phyloP scores from a whole-genome alignment of 2,888 invertebrate species.

The Xylophagus ater region DNA sequence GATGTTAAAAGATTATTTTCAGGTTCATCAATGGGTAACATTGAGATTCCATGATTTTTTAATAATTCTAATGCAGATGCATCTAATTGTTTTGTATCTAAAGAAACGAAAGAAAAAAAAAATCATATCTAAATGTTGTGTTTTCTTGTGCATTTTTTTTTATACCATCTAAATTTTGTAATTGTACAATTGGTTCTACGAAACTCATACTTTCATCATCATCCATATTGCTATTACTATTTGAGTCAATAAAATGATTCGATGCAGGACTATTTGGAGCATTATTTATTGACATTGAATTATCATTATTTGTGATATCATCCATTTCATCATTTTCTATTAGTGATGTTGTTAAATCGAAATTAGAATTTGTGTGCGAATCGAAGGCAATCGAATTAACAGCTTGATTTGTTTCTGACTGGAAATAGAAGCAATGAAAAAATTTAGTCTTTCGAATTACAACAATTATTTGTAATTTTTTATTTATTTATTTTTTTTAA shows the following conservation, averaged over 20 bases:
- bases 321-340: neutral
- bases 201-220: constrained; percentile 10
- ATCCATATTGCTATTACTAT: constrained; percentile 4
- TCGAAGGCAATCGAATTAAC: constrained; percentile 29
- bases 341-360: neutral
- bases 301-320: neutral
- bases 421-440: constrained; percentile 16
- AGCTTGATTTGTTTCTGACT: constrained; percentile 37
- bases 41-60: constrained; percentile 75
- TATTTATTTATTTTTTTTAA: no score
- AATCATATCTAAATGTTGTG: no score
- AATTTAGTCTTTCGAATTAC: no score
- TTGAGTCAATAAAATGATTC: neutral
- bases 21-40: constrained; percentile 67
- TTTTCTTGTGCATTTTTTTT: no score
- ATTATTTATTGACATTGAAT: constrained; percentile 2
- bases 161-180: constrained; percentile 14
- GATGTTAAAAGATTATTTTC: constrained; percentile 57
- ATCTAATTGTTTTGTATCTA: constrained; percentile 29
- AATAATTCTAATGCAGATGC: constrained; percentile 49
- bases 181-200: constrained; percentile 15
- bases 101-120: no score
- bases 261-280: neutral
- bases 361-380: neutral
- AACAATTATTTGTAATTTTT: no score